These are phyloP conservation scores for Amiota minor DNA, from an alignment of 2,888 invertebrate species.

Conservation along the genomic window DNA sequence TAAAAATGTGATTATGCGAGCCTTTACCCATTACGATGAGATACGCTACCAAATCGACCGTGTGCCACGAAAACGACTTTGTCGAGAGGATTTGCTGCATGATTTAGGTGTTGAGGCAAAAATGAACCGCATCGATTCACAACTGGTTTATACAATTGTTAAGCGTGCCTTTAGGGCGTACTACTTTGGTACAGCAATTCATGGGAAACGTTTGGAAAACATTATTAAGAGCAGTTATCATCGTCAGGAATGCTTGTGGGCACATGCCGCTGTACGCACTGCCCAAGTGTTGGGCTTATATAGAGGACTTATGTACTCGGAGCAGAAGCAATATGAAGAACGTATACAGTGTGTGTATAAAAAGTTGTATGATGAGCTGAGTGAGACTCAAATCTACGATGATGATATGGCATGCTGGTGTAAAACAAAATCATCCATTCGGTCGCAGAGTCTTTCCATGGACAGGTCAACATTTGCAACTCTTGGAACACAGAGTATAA, in stretches of 20 bases:
- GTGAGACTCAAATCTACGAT: slow-evolving; percentile 45
- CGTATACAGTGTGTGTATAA: slow-evolving; percentile 60
- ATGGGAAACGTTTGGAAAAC: slow-evolving; percentile 45
- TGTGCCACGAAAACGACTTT: slow-evolving; percentile 54
- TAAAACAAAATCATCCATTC: slow-evolving; percentile 24
- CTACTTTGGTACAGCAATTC: slow-evolving; percentile 58
- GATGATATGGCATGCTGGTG: slow-evolving; percentile 35
- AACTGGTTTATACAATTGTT: slow-evolving; percentile 63
- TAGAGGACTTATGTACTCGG: slow-evolving; percentile 57
- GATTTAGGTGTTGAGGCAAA: slow-evolving; percentile 58
- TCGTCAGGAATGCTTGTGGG: slow-evolving; percentile 61
- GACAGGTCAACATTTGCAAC: background rate
- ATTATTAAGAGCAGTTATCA: slow-evolving; percentile 47
- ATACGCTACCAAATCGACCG: slow-evolving; percentile 55
- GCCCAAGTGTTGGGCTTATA: slow-evolving; percentile 58
- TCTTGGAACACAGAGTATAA: background rate
- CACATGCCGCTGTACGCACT: slow-evolving; percentile 63
- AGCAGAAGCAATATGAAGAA: slow-evolving; percentile 52
- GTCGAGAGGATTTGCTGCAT: slow-evolving; percentile 61
- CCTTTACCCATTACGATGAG: slow-evolving; percentile 63
- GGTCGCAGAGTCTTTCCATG: background rate
- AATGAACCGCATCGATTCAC: slow-evolving; percentile 63
- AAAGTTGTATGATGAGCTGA: slow-evolving; percentile 49
- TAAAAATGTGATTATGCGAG: slow-evolving; percentile 46
- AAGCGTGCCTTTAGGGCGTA: slow-evolving; percentile 69